Percentiles rank a stretch among this genome's conserved stretches.
phyloP scores from a whole-genome alignment of 2,888 invertebrate genomes.

The Drosophila nr. perissopoda region DNA sequence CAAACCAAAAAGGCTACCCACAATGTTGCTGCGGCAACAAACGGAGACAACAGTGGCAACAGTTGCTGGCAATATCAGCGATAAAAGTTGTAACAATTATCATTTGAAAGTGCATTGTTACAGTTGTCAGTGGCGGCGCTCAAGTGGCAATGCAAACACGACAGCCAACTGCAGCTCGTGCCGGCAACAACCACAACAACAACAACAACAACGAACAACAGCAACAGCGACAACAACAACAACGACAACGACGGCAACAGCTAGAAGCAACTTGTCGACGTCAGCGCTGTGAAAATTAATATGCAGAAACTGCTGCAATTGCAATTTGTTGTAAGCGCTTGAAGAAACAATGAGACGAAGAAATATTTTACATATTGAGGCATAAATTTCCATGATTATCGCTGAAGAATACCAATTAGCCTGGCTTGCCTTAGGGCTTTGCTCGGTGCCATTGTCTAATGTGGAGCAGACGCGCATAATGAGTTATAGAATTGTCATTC shows the following conservation, averaged over 20 bases:
- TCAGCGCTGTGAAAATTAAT: slow-evolving; percentile 67
- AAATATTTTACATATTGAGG: slow-evolving; percentile 72
- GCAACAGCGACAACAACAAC: background rate
- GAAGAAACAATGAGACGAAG: slow-evolving; percentile 69
- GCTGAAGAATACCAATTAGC: slow-evolving; percentile 70
- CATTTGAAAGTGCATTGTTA: slow-evolving; percentile 81
- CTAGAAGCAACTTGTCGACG: slow-evolving; percentile 40
- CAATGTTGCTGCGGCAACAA: slow-evolving; percentile 44
- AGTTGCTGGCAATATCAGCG: slow-evolving; percentile 73
- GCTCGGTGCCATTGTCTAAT: slow-evolving; percentile 57
- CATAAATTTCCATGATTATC: slow-evolving; percentile 74
- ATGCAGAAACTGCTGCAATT: slow-evolving; percentile 75
- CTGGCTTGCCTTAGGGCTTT: slow-evolving; percentile 11
- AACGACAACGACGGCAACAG: slow-evolving; percentile 2
- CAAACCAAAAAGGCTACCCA: slow-evolving; percentile 37
- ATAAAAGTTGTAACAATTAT: slow-evolving; percentile 80
- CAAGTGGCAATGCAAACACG: slow-evolving; percentile 52
- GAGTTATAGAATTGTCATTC: slow-evolving; percentile 71
- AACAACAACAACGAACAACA: slow-evolving; percentile 25
- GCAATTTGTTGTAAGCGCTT: slow-evolving; percentile 72
- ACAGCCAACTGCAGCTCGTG: slow-evolving; percentile 58
- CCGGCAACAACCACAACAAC: slow-evolving; percentile 38
- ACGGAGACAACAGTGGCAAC: slow-evolving; percentile 47
- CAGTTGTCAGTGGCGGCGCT: slow-evolving; percentile 68
- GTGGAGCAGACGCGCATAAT: slow-evolving; percentile 67